These are phyloP conservation scores for Mus spicilegus DNA, from an alignment of 2,113 vertebrate species.

Conservation along the genomic window DNA sequence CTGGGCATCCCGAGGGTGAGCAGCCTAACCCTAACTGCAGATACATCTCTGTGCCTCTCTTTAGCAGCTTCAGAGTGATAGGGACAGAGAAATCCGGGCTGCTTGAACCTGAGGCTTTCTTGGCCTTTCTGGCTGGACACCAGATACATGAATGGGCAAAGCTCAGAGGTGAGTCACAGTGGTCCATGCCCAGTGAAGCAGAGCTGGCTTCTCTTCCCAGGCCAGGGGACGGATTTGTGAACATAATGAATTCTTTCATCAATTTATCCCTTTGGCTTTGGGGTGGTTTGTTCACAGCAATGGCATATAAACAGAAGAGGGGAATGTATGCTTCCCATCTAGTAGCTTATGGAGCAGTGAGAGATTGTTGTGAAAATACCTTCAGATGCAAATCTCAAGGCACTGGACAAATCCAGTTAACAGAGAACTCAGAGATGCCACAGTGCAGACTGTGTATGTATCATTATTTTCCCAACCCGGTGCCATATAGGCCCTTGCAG, in stretches of 20 bases:
- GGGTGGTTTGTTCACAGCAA: not conserved
- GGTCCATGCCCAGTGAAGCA: not conserved
- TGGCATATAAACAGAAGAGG: not conserved
- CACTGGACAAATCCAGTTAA: not conserved
- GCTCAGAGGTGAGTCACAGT: not conserved
- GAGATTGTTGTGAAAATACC: not conserved
- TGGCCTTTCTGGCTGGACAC: not conserved
- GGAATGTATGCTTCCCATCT: not conserved
- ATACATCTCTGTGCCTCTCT: not conserved
- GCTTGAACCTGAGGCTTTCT: not conserved
- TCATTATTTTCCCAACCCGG: not conserved
- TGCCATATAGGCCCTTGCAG: accelerated
- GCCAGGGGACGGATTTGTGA: not conserved
- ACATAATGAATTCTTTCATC: not conserved
- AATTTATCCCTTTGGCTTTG: not conserved
- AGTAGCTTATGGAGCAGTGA: not conserved
- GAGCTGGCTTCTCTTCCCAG: not conserved
- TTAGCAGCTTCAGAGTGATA: not conserved
- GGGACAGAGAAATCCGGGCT: not conserved
- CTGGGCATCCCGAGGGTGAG: not conserved
- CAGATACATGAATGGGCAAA: not conserved
- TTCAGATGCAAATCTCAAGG: not conserved
- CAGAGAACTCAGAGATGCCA: not conserved
- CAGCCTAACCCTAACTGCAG: not conserved
- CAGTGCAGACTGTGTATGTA: accelerated